A percentile compares a stretch with the other conserved stretches of the same genome.
phyloP scores from a whole-genome alignment of 1,140 invertebrate species.

The Drosophila pallidifrons region DNA sequence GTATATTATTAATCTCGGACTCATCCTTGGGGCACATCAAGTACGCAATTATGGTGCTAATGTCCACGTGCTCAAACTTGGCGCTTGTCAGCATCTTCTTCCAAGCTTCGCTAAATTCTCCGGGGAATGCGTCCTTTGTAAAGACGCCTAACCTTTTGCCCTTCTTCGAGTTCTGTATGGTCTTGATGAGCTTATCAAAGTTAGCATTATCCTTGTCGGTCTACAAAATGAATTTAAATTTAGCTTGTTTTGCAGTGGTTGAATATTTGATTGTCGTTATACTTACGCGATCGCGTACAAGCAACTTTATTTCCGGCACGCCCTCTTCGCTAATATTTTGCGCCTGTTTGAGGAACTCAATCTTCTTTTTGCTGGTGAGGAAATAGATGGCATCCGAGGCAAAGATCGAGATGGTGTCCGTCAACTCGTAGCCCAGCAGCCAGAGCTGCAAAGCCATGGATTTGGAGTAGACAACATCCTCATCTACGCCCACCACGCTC shows the following conservation, averaged over 20 bases:
- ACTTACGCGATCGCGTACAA: slow-evolving; percentile 95
- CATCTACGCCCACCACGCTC: slow-evolving; percentile 95
- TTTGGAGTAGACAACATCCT: slow-evolving; percentile 98
- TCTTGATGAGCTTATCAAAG: slow-evolving; percentile 94
- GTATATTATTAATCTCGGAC: slow-evolving; percentile 95
- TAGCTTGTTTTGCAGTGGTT: neutral
- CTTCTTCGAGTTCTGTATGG: slow-evolving; percentile 94
- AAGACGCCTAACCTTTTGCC: slow-evolving; percentile 97
- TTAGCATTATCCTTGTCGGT: slow-evolving; percentile 98
- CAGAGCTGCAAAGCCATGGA: slow-evolving; percentile 97
- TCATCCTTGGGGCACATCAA: slow-evolving; percentile 98
- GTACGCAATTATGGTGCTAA: slow-evolving; percentile 93
- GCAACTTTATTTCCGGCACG: slow-evolving; percentile 94
- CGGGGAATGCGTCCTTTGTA: slow-evolving; percentile 96
- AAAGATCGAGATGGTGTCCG: slow-evolving; percentile 97
- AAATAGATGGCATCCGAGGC: slow-evolving; percentile 94
- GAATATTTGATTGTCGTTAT: neutral
- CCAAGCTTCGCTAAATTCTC: slow-evolving; percentile 97
- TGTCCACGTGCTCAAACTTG: slow-evolving; percentile 95
- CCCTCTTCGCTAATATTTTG: slow-evolving; percentile 95
- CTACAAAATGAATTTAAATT: slow-evolving; percentile 86
- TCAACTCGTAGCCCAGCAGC: slow-evolving; percentile 98
- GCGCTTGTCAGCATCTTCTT: slow-evolving; percentile 90
- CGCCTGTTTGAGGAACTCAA: slow-evolving; percentile 97
- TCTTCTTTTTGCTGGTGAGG: slow-evolving; percentile 98